These are phyloP conservation scores for Pocillopora verrucosa DNA, from an alignment of 64 coral and sea anemone genomes.

Conservation along the genomic window DNA sequence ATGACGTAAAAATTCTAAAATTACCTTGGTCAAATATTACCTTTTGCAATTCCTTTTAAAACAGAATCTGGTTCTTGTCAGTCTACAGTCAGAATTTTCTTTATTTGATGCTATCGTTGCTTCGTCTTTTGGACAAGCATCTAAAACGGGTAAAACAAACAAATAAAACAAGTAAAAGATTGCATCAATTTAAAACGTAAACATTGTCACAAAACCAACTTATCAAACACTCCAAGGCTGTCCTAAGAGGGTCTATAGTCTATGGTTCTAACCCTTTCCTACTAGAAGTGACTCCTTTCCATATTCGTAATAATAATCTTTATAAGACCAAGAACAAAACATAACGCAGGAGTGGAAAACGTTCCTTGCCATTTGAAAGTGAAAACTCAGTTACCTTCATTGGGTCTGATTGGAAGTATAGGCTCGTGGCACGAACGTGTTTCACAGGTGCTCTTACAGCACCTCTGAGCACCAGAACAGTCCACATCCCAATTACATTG, in stretches of 20 bases:
- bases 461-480: constrained; percentile 48
- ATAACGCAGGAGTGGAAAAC: too few relatives aligned
- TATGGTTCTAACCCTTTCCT: too few relatives aligned
- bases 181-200: not conserved
- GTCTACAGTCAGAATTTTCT: constrained; percentile 2
- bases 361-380: too few relatives aligned
- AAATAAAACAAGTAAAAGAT: too few relatives aligned
- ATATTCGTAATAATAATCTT: too few relatives aligned
- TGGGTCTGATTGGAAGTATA: not conserved
- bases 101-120: not conserved
- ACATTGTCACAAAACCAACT: not conserved
- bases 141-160: not conserved
- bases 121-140: constrained; percentile 35
- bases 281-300: too few relatives aligned
- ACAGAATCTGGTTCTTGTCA: constrained; percentile 14
- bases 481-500: constrained; percentile 47
- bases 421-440: constrained; percentile 49
- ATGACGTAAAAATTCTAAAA: too few relatives aligned
- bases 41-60: constrained; percentile 53
- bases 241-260: too few relatives aligned
- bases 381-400: not conserved
- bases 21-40: not conserved
- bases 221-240: too few relatives aligned
- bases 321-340: too few relatives aligned
- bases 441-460: constrained; percentile 58